These are phyloP conservation scores for Petrocephalus zakoni DNA, from an alignment of 2,113 vertebrate genomes.

Conservation along the genomic window DNA sequence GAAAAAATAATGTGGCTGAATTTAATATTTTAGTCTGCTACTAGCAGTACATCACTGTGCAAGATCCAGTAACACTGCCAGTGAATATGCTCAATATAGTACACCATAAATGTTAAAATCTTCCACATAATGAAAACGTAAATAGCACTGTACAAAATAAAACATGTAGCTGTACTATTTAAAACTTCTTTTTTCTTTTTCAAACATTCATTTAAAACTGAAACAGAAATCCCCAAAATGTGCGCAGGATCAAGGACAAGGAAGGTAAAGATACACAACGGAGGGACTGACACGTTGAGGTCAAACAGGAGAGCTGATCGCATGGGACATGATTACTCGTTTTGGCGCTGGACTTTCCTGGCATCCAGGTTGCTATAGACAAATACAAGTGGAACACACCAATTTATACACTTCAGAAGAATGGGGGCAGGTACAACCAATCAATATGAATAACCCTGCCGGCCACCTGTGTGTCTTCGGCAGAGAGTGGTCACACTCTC, in stretches of 20 bases:
- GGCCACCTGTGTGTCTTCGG: not conserved
- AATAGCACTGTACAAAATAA: not conserved
- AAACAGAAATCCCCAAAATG: not conserved
- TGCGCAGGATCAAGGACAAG: not conserved
- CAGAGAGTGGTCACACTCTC: not conserved
- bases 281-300: not conserved
- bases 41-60: not conserved
- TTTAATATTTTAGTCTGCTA: not conserved
- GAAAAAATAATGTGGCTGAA: not conserved
- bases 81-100: not conserved
- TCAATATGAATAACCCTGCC: not conserved
- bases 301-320: not conserved
- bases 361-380: not conserved
- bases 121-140: not conserved
- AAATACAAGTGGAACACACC: not conserved
- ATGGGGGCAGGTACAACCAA: not conserved
- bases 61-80: not conserved
- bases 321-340: not conserved
- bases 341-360: not conserved
- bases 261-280: not conserved
- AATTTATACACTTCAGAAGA: not conserved
- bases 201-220: not conserved
- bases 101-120: not conserved
- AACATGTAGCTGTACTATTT: not conserved
- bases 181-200: not conserved